A percentile compares a stretch with the other conserved stretches of the same genome.
phyloP scores from a whole-genome alignment of 2,113 vertebrate genomes.

The Echinops telfairi region DNA sequence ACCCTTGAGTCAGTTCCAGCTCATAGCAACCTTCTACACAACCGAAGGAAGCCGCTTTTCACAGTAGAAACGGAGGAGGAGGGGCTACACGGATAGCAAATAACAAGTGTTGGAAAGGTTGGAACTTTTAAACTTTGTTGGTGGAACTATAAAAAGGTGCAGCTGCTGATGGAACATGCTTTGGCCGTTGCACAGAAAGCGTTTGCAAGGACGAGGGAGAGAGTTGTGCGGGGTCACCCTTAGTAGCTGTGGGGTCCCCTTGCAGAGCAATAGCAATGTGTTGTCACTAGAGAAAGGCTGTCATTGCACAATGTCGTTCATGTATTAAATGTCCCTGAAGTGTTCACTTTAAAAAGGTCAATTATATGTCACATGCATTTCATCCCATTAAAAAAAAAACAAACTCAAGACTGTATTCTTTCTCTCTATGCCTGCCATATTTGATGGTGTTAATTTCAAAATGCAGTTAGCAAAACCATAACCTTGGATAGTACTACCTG shows the following conservation, averaged over 20 bases:
- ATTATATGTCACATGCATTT: conserved; percentile 42
- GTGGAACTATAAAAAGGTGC: background rate
- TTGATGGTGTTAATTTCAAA: conserved; percentile 57
- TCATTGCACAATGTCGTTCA: background rate
- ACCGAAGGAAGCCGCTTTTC: too few relatives aligned
- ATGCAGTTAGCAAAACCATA: background rate
- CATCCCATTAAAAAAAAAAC: background rate
- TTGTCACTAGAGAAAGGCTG: background rate
- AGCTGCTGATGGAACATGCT: background rate
- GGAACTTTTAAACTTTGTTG: background rate
- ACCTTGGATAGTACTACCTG: background rate
- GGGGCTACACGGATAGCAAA: background rate
- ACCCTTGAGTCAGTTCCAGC: too few relatives aligned
- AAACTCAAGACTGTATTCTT: conserved; percentile 34
- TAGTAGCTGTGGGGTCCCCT: background rate
- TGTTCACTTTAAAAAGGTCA: background rate
- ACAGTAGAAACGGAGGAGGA: too few relatives aligned
- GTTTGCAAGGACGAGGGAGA: background rate
- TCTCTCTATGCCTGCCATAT: background rate
- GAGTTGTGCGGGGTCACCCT: background rate
- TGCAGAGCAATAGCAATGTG: conserved; percentile 1
- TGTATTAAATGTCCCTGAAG: background rate
- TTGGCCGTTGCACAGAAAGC: background rate
- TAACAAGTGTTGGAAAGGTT: background rate
- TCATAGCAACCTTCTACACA: too few relatives aligned